Base-by-base conservation (phyloP, 2,888 invertebrate genomes). In the Trypoxylon attenuatum region DNA sequence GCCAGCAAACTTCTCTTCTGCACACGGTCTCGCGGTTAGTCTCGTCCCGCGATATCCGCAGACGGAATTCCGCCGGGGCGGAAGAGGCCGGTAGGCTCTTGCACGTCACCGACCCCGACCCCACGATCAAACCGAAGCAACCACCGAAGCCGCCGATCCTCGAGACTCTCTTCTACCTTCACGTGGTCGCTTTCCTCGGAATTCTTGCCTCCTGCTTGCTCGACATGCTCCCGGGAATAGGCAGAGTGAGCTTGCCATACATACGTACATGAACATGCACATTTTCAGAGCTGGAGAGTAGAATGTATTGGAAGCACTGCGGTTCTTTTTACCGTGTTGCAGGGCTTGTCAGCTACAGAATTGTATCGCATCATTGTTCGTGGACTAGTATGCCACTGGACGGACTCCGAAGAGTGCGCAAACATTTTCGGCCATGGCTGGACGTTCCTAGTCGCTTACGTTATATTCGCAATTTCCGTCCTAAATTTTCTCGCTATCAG, bases 231-330 rank as follows among this genome's bases (percentile, higher is more conserved):
- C 89, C 89, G 6, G 87, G 87, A 49, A 83, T 90, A 58, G 90
- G 90, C 72, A 87, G 89, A 78, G 90, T 90, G 83, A 84, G 82
- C n/a, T n/a, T n/a, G n/a, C n/a, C n/a, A n/a, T n/a, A n/a, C n/a
- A n/a, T n/a, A n/a, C n/a, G n/a, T n/a, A n/a, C n/a, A n/a, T n/a
- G n/a, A n/a, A 25, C 25, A 8, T 25, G 25, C 25, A 5, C 25
- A 5, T 25, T 25, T 25, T 27, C 1, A 4, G 3, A 27, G 27
- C 27, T 2, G 27, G n/a, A 27, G 27, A n/a, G 6, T 1, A 3
- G 3, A 1, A 2, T n/a, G n/a, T n/a, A 10, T 10, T 10, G 27
- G n/a, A 4, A 27, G 27, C 2, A 27, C n/a, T n/a, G n/a, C n/a
- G n/a, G n/a, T n/a, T n/a, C 2, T 23, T 2, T 49, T 15, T 2